Evolutionary conservation across 2,888 invertebrate species (phyloP).

Genomic region (Papilio gigon): DNA sequence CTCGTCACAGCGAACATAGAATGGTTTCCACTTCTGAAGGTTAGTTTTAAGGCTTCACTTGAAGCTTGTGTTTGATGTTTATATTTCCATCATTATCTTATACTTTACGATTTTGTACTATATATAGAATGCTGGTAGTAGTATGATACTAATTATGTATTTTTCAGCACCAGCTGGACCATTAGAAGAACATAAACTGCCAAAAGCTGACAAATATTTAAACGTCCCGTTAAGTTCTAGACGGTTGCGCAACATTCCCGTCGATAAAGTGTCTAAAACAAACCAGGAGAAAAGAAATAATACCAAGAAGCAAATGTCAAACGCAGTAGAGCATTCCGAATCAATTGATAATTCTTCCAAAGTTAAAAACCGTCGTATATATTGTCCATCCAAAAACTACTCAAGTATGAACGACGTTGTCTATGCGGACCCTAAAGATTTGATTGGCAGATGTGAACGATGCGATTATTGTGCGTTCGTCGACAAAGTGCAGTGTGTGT

Average conservation of each 20-base stretch:
- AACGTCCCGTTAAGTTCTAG: neutral
- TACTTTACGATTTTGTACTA: too few relatives aligned
- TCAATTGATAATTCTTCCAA: neutral
- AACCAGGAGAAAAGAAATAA: neutral
- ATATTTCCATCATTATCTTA: neutral
- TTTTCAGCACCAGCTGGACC: neutral
- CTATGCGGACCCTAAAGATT: neutral
- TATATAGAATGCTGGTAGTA: too few relatives aligned
- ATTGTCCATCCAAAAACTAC: slow-evolving; percentile 13
- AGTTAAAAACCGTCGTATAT: neutral
- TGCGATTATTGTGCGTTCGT: neutral
- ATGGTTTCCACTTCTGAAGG: neutral
- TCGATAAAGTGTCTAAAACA: neutral
- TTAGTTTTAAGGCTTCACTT: neutral
- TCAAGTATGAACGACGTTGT: neutral
- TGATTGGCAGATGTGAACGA: neutral
- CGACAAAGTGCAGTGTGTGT: slow-evolving; percentile 1
- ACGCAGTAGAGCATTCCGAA: neutral
- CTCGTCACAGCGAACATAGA: neutral
- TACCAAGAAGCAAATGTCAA: neutral
- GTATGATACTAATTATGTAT: neutral
- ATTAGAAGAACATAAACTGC: neutral
- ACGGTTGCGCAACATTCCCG: neutral
- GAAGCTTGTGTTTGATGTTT: neutral
- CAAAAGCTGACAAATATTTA: neutral